Percentiles rank a stretch among this genome's conserved stretches.
phyloP scores from a whole-genome alignment of 2,888 invertebrate species.

The Sycophila texana region DNA sequence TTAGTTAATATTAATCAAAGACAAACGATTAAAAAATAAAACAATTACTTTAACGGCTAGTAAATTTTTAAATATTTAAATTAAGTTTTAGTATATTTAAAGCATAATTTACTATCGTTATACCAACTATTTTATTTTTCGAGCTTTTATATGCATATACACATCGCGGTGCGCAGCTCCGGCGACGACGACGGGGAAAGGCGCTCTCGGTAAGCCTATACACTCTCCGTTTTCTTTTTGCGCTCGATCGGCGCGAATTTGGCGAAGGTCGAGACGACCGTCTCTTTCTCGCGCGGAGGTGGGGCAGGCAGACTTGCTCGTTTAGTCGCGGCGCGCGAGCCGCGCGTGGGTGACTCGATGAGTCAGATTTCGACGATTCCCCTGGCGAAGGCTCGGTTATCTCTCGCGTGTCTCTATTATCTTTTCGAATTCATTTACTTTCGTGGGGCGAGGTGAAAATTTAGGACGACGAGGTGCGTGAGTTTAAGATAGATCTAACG shows the following conservation, averaged over 20 bases:
- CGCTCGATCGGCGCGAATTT: constrained; percentile 39
- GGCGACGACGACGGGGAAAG: neutral
- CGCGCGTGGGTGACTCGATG: constrained; percentile 37
- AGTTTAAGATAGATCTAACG: neutral
- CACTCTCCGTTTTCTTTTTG: neutral
- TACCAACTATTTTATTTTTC: too few species aligned
- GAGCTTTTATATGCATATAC: too few species aligned
- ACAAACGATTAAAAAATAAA: too few species aligned
- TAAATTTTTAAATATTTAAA: too few species aligned
- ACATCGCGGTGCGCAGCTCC: too few species aligned
- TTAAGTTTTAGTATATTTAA: too few species aligned
- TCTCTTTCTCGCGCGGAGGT: neutral
- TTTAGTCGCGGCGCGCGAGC: constrained; percentile 38
- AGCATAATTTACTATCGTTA: too few species aligned
- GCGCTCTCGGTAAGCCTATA: neutral
- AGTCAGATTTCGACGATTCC: constrained; percentile 36
- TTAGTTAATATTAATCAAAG: too few species aligned
- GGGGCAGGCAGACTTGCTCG: neutral
- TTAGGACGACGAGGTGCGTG: neutral
- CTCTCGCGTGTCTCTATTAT: constrained; percentile 17
- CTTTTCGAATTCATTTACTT: neutral
- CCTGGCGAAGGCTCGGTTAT: neutral
- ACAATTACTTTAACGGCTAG: too few species aligned
- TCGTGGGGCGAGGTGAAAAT: neutral
- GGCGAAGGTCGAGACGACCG: constrained; percentile 38